phyloP scores from a whole-genome alignment of 2,888 invertebrate species.

The Drosophila hamatofila region DNA sequence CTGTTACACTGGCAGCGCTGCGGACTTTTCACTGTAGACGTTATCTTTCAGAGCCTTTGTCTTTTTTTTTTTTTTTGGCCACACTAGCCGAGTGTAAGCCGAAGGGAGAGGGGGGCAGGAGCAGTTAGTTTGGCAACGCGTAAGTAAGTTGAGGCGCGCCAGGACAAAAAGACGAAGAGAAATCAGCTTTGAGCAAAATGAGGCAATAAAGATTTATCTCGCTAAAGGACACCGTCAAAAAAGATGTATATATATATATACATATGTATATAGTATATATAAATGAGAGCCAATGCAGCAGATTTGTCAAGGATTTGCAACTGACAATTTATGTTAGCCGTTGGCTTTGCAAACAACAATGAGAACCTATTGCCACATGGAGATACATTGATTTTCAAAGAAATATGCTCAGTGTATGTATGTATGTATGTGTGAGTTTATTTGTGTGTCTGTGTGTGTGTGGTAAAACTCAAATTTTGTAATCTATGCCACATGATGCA shows the following conservation, averaged over 20 bases:
- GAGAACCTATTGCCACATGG: conserved; percentile 8
- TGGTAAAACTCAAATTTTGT: conserved; percentile 34
- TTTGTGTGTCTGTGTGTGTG: conserved; percentile 19
- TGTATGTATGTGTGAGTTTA: conserved; percentile 14
- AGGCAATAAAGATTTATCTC: conserved; percentile 80
- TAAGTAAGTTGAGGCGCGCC: conserved; percentile 29
- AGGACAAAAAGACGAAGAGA: conserved; percentile 31
- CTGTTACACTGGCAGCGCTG: conserved; percentile 34
- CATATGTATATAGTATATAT: conserved; percentile 2
- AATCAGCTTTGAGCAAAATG: conserved; percentile 77
- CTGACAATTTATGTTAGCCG: conserved; percentile 70
- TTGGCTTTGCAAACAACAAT: conserved; percentile 48
- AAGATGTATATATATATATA: conserved; percentile 1
- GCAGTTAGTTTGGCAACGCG: conserved; percentile 54
- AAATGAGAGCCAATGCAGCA: conserved; percentile 62
- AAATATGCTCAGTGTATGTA: conserved; percentile 17
- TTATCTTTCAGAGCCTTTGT: conserved; percentile 65
- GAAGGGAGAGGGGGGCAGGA: background rate
- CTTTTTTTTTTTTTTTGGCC: conserved; percentile 64
- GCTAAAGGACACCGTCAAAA: conserved; percentile 48
- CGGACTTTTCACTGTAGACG: conserved; percentile 58
- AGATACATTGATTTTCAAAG: conserved; percentile 27
- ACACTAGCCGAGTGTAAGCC: conserved; percentile 33
- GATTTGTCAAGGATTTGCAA: conserved; percentile 79
- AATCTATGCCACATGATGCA: conserved; percentile 53